A percentile compares a stretch with the other conserved stretches of the same genome.
phyloP scores from a whole-genome alignment of 92 coral and sea anemone genomes.

The Palythoa grandiflora region DNA sequence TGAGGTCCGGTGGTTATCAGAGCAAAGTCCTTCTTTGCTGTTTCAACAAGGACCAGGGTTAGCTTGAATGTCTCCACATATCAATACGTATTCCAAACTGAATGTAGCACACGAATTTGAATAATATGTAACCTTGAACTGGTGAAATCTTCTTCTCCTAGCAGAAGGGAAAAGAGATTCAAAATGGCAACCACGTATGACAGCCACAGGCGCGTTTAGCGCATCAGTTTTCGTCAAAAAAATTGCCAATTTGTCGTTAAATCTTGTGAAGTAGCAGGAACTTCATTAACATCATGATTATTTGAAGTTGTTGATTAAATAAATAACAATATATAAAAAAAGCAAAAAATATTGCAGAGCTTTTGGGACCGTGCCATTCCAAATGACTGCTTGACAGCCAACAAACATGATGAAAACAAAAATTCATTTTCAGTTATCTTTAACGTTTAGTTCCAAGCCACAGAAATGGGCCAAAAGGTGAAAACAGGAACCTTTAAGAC shows the following conservation, averaged over 20 bases:
- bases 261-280: background rate
- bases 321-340: too few relatives aligned
- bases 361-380: background rate
- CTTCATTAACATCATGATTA: background rate
- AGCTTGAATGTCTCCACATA: slow-evolving; percentile 41
- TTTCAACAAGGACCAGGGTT: slow-evolving; percentile 50
- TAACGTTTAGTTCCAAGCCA: too few relatives aligned
- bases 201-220: background rate
- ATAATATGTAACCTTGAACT: background rate
- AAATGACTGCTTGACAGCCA: too few relatives aligned
- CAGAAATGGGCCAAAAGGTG: too few relatives aligned
- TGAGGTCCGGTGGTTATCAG: slow-evolving; percentile 44
- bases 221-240: background rate
- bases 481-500: too few relatives aligned
- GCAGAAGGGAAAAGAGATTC: background rate
- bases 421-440: too few relatives aligned
- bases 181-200: background rate
- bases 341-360: background rate
- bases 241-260: background rate
- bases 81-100: slow-evolving; percentile 12
- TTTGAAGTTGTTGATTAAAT: background rate
- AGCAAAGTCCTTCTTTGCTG: slow-evolving; percentile 21
- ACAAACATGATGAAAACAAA: too few relatives aligned
- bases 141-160: background rate
- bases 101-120: background rate